Percentiles rank a stretch among this genome's conserved stretches.
phyloP scores from a whole-genome alignment of 2,797 vertebrate genomes.

The Channallabes apus region DNA sequence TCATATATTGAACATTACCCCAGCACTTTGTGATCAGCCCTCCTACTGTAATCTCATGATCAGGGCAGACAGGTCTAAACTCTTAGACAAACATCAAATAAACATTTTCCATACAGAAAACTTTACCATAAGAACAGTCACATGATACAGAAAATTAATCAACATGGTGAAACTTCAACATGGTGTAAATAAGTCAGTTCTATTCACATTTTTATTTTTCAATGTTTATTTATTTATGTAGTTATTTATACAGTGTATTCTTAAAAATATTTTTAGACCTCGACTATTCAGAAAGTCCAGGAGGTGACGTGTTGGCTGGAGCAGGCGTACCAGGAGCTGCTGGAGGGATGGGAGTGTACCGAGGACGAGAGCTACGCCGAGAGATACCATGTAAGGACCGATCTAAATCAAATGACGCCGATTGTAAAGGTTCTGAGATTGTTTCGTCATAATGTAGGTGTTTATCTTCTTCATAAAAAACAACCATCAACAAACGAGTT shows the following conservation, averaged over 20 bases:
- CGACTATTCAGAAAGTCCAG: constrained; percentile 71
- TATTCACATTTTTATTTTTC: neutral
- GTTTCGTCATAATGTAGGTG: neutral
- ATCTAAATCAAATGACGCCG: neutral
- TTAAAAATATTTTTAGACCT: constrained; percentile 55
- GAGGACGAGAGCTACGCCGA: constrained; percentile 80
- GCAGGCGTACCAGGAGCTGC: constrained; percentile 81
- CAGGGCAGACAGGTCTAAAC: neutral
- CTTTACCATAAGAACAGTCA: neutral
- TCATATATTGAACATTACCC: no score
- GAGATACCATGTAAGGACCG: constrained; percentile 81
- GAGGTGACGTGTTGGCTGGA: constrained; percentile 83
- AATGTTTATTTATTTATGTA: neutral
- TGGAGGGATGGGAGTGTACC: constrained; percentile 78
- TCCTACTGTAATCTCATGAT: neutral
- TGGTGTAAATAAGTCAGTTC: neutral
- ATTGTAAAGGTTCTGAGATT: no score
- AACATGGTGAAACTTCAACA: neutral
- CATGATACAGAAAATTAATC: neutral
- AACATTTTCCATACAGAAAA: neutral
- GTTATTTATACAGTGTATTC: neutral
- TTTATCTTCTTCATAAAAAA: neutral
- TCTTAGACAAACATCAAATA: neutral
- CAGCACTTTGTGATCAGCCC: no score
- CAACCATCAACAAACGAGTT: neutral